Conservation (phyloP, 2,888 invertebrate species). For the Lathronympha strigana region DNA sequence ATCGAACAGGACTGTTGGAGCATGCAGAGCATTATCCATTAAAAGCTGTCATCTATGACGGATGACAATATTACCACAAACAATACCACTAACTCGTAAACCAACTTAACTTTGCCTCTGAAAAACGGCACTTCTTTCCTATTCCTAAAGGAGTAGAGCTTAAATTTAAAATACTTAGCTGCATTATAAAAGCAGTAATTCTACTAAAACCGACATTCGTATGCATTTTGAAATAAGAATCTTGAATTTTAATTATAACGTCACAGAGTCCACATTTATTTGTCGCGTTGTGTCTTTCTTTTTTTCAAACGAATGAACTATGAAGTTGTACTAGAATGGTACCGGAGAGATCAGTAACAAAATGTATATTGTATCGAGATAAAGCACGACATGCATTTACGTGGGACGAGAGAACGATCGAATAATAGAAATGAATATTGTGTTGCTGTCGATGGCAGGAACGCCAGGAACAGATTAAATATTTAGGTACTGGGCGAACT, state of each 20-base stretch:
- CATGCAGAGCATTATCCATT: slow-evolving; percentile 68
- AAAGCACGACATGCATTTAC: slow-evolving; percentile 68
- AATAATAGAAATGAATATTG: slow-evolving; percentile 62
- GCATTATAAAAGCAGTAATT: background rate
- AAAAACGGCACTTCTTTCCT: slow-evolving; percentile 30
- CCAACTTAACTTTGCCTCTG: slow-evolving; percentile 36
- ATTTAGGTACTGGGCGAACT: background rate
- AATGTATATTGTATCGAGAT: slow-evolving; percentile 69
- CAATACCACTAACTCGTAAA: slow-evolving; percentile 55
- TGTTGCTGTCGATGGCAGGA: slow-evolving; percentile 47
- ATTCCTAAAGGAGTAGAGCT: slow-evolving; percentile 43
- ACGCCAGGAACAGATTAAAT: background rate
- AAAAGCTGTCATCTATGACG: slow-evolving; percentile 71
- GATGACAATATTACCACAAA: slow-evolving; percentile 71
- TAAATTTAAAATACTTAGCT: slow-evolving; percentile 33
- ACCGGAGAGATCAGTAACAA: slow-evolving; percentile 64
- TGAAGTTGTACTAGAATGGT: slow-evolving; percentile 62
- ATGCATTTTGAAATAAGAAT: slow-evolving; percentile 12
- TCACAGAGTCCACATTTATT: slow-evolving; percentile 8
- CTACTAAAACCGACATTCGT: slow-evolving; percentile 10
- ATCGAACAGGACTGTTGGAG: slow-evolving; percentile 35
- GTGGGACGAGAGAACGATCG: slow-evolving; percentile 66
- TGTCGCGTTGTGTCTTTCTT: background rate
- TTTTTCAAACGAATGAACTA: slow-evolving; percentile 53
- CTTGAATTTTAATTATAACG: background rate